Evolutionary conservation across 2,888 invertebrate genomes (phyloP).

Genomic region (Linyphia triangularis): DNA sequence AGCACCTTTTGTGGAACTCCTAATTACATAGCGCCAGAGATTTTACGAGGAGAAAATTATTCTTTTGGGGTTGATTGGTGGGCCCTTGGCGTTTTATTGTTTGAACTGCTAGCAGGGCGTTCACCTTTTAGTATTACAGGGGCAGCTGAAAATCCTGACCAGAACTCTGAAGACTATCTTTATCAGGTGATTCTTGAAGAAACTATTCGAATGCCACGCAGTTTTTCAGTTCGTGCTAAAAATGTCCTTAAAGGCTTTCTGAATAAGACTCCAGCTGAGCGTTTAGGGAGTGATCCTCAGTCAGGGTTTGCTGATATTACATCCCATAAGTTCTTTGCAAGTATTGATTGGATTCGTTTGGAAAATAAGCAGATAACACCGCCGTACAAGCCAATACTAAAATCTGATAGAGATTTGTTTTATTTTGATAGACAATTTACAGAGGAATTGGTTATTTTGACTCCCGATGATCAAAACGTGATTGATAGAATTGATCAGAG

Average conservation of each 20-base stretch:
- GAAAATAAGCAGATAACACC: slow-evolving; percentile 83
- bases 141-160: slow-evolving; percentile 97
- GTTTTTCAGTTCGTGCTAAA: slow-evolving; percentile 97
- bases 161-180: slow-evolving; percentile 98
- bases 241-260: slow-evolving; percentile 98
- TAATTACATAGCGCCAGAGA: slow-evolving; percentile 99
- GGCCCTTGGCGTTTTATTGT: slow-evolving; percentile 97
- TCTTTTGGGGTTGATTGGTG: slow-evolving; percentile 97
- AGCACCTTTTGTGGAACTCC: slow-evolving; percentile 95
- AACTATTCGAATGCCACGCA: slow-evolving; percentile 98
- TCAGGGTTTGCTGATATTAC: slow-evolving; percentile 96
- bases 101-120: slow-evolving; percentile 99
- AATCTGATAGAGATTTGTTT: slow-evolving; percentile 97
- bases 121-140: slow-evolving; percentile 99
- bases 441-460: slow-evolving; percentile 97
- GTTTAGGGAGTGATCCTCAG: slow-evolving; percentile 95
- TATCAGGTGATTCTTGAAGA: slow-evolving; percentile 99
- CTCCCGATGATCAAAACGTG: slow-evolving; percentile 96
- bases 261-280: slow-evolving; percentile 95
- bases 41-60: slow-evolving; percentile 86
- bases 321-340: slow-evolving; percentile 97
- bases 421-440: slow-evolving; percentile 99
- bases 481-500: slow-evolving; percentile 99
- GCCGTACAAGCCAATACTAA: slow-evolving; percentile 97
- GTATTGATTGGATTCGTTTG: slow-evolving; percentile 97